phyloP scores from a whole-genome alignment of 2,888 invertebrate species.

The Xestia ashworthii region DNA sequence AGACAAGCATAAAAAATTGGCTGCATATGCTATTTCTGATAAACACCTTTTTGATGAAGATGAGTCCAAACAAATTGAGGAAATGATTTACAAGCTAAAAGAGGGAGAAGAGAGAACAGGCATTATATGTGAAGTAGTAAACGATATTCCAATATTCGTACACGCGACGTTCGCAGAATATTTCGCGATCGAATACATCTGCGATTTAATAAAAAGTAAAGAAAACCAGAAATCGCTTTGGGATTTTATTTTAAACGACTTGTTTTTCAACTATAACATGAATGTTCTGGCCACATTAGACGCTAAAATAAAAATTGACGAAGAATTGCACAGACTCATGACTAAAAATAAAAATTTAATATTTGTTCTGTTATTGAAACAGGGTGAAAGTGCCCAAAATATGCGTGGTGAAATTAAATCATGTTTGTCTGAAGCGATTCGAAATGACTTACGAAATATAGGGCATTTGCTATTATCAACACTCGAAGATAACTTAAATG shows the following conservation, averaged over 20 bases:
- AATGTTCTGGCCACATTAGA: background rate
- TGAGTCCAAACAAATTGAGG: background rate
- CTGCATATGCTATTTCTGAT: background rate
- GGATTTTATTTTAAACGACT: background rate
- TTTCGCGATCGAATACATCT: slow-evolving; percentile 19
- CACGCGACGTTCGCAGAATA: slow-evolving; percentile 8
- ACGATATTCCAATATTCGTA: background rate
- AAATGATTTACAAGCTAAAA: background rate
- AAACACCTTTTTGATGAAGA: background rate
- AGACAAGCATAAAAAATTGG: slow-evolving; percentile 20
- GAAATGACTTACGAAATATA: background rate
- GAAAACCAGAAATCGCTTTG: background rate
- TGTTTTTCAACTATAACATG: background rate
- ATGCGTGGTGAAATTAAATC: background rate
- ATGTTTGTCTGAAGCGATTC: slow-evolving; percentile 1
- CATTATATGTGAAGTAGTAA: background rate
- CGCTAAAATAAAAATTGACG: background rate
- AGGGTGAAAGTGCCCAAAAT: background rate
- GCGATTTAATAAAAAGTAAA: background rate
- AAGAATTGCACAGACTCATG: no score
- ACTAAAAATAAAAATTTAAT: background rate
- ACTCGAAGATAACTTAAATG: background rate
- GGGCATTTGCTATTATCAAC: background rate
- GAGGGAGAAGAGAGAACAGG: background rate
- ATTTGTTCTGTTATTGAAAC: background rate